phyloP scores from a whole-genome alignment of 1,140 invertebrate species.

The Drosophila sechellia region DNA sequence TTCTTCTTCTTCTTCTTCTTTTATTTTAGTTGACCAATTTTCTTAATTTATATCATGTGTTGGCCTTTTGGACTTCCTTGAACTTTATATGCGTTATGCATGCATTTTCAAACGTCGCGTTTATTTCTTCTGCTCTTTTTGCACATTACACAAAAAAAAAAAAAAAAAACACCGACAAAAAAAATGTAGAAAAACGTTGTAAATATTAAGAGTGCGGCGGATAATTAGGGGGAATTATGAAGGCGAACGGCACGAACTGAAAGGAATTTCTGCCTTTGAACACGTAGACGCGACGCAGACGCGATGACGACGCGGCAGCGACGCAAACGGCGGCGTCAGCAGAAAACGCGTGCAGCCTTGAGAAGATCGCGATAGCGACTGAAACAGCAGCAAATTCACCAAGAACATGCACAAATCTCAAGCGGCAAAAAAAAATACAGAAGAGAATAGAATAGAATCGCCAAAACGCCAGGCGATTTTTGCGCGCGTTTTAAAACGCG shows the following conservation, averaged over 20 bases:
- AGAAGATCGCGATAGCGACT: constrained; percentile 48
- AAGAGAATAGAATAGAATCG: not conserved
- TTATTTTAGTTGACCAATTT: not conserved
- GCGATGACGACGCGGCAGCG: constrained; percentile 43
- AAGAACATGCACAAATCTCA: constrained; percentile 24
- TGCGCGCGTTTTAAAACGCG: constrained; percentile 12
- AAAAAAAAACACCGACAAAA: constrained; percentile 13
- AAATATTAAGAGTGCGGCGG: constrained; percentile 1
- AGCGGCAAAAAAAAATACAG: constrained; percentile 1
- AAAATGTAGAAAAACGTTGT: constrained; percentile 1
- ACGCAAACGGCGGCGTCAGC: constrained; percentile 38
- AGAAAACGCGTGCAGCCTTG: constrained; percentile 56
- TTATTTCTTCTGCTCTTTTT: constrained; percentile 44
- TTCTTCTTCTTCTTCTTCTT: not conserved
- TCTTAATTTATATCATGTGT: constrained; percentile 17
- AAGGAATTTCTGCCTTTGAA: constrained; percentile 73
- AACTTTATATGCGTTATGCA: constrained; percentile 31
- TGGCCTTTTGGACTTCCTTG: constrained; percentile 33
- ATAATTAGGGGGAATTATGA: constrained; percentile 53
- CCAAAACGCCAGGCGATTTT: not conserved
- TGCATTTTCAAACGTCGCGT: constrained; percentile 60
- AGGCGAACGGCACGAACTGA: constrained; percentile 61
- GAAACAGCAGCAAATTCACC: constrained; percentile 19
- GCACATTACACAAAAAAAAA: constrained; percentile 21
- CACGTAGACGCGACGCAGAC: constrained; percentile 66